Evolutionary conservation across 35 echinoderm and acorn worm species (phyloP).

Genomic region (Lytechinus variegatus): DNA sequence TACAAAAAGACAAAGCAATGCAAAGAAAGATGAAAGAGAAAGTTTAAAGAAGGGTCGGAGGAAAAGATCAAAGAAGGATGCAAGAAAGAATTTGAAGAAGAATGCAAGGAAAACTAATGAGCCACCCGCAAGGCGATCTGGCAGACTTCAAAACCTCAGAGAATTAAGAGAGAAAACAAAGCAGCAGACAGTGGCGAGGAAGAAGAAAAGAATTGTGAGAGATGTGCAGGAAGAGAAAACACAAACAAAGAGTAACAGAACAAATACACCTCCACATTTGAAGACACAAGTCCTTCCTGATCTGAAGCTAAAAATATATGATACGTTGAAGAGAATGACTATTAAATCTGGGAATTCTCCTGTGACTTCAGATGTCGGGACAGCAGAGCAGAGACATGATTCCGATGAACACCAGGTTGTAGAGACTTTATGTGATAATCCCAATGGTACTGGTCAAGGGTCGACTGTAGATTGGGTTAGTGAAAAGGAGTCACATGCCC

Average conservation of each 20-base stretch:
- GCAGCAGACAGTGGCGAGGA: neutral
- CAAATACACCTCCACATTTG: neutral
- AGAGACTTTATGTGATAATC: neutral
- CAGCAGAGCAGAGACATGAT: neutral
- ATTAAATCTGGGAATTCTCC: neutral
- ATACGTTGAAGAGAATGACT: neutral
- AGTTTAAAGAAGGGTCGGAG: too few species aligned
- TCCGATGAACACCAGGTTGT: neutral
- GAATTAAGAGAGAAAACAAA: neutral
- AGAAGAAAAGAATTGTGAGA: neutral
- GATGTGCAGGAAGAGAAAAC: neutral
- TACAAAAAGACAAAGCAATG: neutral
- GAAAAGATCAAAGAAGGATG: too few species aligned
- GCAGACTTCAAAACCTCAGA: neutral
- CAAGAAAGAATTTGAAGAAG: too few species aligned
- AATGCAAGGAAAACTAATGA: too few species aligned
- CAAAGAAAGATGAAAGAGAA: neutral
- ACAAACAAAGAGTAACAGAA: neutral
- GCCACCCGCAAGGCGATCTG: neutral
- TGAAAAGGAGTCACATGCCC: neutral
- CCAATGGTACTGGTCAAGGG: neutral
- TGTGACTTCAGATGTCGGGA: neutral
- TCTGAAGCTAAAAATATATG: neutral
- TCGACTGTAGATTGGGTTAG: neutral
- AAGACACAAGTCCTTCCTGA: neutral